phyloP scores from a whole-genome alignment of 2,113 vertebrate genomes.

The Tupaia tana region DNA sequence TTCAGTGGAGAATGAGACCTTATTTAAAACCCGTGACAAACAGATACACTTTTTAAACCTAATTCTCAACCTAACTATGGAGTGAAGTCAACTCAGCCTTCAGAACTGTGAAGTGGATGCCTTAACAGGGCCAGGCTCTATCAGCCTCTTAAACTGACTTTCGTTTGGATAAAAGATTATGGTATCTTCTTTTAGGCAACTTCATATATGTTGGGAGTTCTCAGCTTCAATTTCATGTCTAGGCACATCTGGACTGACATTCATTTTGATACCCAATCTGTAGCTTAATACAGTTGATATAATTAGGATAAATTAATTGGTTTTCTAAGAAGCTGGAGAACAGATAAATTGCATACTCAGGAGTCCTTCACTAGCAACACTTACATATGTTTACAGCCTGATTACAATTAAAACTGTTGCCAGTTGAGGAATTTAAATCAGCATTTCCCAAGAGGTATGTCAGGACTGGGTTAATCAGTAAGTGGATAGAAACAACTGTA shows the following conservation, averaged over 20 bases:
- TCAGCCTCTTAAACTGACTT: slow-evolving; percentile 4
- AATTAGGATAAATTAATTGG: slow-evolving; percentile 24
- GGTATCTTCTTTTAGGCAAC: not conserved
- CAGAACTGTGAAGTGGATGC: slow-evolving; percentile 34
- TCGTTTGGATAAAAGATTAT: not conserved
- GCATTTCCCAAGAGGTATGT: slow-evolving; percentile 48
- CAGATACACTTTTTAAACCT: slow-evolving; percentile 28
- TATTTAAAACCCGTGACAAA: slow-evolving; percentile 44
- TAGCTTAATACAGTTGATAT: slow-evolving; percentile 22
- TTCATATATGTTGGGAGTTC: not conserved
- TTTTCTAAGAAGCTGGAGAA: slow-evolving; percentile 27
- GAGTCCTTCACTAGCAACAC: slow-evolving; percentile 23
- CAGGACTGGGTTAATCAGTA: slow-evolving; percentile 58
- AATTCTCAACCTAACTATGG: slow-evolving; percentile 46
- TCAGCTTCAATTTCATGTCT: slow-evolving; percentile 37
- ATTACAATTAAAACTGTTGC: slow-evolving; percentile 53
- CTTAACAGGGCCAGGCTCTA: not conserved
- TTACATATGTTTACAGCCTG: not conserved
- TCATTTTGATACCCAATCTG: slow-evolving; percentile 38
- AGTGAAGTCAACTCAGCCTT: not conserved
- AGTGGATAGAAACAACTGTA: slow-evolving; percentile 49
- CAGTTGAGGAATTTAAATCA: slow-evolving; percentile 47
- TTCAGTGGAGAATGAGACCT: not conserved
- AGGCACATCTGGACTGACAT: slow-evolving; percentile 24
- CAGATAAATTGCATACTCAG: not conserved